phyloP scores from a whole-genome alignment of 2,113 vertebrate species.

The Montifringilla adamsi region DNA sequence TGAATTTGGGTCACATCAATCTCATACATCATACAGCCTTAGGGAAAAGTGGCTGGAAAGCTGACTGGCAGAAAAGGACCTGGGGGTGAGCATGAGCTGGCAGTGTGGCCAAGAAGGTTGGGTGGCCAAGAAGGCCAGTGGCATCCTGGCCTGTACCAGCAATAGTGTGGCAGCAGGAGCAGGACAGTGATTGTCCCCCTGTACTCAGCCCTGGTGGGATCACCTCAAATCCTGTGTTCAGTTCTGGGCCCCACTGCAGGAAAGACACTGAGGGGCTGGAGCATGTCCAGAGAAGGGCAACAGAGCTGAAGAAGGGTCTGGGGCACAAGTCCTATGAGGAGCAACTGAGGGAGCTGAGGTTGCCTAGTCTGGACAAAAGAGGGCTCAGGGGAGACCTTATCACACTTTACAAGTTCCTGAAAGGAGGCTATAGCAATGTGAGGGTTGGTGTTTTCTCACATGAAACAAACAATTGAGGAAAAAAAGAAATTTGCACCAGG shows the following conservation, averaged over 20 bases:
- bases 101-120: background rate
- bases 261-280: background rate
- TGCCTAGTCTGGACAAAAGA: background rate
- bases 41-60: background rate
- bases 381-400: background rate
- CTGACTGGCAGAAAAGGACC: background rate
- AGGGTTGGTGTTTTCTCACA: background rate
- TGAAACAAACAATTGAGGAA: background rate
- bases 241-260: rapidly evolving
- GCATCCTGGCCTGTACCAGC: rapidly evolving
- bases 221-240: background rate
- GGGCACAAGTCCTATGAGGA: background rate
- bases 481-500: background rate
- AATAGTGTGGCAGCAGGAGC: background rate
- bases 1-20: background rate
- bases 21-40: background rate
- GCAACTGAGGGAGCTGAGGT: rapidly evolving
- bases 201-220: background rate
- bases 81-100: background rate
- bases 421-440: background rate
- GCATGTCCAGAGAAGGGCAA: rapidly evolving
- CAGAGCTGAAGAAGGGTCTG: rapidly evolving
- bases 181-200: background rate
- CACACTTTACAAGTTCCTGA: background rate
- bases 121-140: background rate